These are phyloP conservation scores for Molossus molossus DNA, from an alignment of 2,797 vertebrate species.

Conservation along the genomic window DNA sequence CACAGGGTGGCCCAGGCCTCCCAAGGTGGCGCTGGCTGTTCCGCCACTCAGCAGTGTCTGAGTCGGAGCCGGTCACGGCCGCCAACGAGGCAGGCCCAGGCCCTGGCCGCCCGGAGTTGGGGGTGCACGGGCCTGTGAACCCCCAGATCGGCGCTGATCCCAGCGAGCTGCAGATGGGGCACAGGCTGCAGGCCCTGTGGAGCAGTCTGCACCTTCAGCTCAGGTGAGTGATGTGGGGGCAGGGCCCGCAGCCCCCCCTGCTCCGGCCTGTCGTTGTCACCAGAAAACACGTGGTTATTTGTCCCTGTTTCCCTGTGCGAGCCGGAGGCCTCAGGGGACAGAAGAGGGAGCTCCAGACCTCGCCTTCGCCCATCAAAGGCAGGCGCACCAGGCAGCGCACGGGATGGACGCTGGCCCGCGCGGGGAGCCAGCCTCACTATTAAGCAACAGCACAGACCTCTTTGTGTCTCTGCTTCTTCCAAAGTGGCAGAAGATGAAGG, in stretches of 20 bases:
- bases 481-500: conserved; percentile 88
- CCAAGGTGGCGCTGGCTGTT: not conserved
- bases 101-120: not conserved
- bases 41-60: not conserved
- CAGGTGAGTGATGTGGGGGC: not conserved
- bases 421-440: not conserved
- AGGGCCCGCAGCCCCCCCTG: not conserved
- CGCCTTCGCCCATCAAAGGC: conserved; percentile 40
- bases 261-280: accelerated
- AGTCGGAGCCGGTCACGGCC: accelerated
- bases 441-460: not conserved
- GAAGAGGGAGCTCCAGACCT: not conserved
- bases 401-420: not conserved
- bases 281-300: accelerated
- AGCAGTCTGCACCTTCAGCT: not conserved
- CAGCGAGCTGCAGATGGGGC: accelerated
- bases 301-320: not conserved
- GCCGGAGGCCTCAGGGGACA: not conserved
- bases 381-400: not conserved
- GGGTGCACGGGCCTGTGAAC: not conserved
- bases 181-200: not conserved
- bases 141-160: not conserved
- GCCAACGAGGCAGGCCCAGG: not conserved
- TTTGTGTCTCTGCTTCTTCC: conserved; percentile 71
- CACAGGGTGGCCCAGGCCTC: accelerated